phyloP scores from a whole-genome alignment of 2,888 invertebrate genomes.

The Agrotis exclamationis region DNA sequence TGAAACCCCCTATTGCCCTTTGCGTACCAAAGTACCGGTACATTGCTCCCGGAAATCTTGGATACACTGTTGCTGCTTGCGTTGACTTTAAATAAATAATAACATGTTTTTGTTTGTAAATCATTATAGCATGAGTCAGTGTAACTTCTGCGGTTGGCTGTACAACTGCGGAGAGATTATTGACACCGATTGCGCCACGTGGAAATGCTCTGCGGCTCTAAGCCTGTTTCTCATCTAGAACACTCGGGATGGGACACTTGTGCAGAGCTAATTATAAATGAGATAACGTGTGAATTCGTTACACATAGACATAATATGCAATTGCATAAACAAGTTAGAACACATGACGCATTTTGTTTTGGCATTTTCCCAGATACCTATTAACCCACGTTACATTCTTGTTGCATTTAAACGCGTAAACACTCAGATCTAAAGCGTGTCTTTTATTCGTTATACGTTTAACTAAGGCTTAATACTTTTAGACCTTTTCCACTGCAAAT shows the following conservation, averaged over 20 bases:
- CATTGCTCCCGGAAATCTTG: no score
- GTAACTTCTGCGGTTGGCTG: constrained; percentile 34
- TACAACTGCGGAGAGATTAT: constrained; percentile 36
- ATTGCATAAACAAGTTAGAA: constrained; percentile 62
- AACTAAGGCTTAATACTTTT: not conserved
- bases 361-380: constrained; percentile 68
- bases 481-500: constrained; percentile 32
- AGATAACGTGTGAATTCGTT: constrained; percentile 40
- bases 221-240: constrained; percentile 46
- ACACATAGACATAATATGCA: constrained; percentile 42
- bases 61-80: no score
- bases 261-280: constrained; percentile 37
- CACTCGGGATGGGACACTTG: constrained; percentile 20
- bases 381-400: constrained; percentile 48
- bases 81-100: constrained; percentile 1
- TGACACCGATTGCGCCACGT: constrained; percentile 45
- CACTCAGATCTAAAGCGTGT: constrained; percentile 7
- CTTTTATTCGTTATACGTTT: constrained; percentile 1
- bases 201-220: constrained; percentile 31
- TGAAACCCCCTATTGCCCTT: no score
- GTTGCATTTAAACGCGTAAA: constrained; percentile 41
- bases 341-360: constrained; percentile 66
- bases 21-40: no score
- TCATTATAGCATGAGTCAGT: constrained; percentile 7
- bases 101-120: not conserved